Conservation (phyloP, 2,888 invertebrate species). For the Spodoptera exigua region DNA sequence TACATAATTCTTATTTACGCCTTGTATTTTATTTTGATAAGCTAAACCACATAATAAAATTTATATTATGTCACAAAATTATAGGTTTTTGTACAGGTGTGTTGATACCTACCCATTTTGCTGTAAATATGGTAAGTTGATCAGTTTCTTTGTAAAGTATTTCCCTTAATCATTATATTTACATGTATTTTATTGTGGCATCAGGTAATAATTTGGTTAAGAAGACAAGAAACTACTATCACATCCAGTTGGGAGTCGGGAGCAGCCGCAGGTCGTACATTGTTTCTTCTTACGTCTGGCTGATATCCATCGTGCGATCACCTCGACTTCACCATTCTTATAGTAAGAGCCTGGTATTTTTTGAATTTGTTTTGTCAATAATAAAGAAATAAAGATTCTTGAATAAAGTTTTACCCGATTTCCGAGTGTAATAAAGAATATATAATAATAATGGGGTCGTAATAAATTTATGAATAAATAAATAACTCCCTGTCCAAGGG, state of each 20-base stretch:
- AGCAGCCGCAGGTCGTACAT: conserved; percentile 29
- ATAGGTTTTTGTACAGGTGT: conserved; percentile 73
- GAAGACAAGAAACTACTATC: conserved; percentile 25
- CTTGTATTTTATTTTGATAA: conserved; percentile 82
- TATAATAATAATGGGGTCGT: conserved; percentile 59
- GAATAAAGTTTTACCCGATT: conserved; percentile 73
- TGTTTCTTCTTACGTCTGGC: conserved; percentile 27
- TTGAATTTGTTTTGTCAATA: conserved; percentile 85
- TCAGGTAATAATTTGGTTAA: conserved; percentile 75
- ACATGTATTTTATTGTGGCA: conserved; percentile 65
- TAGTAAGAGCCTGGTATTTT: conserved; percentile 88
- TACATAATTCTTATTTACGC: conserved; percentile 84
- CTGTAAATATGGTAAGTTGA: conserved; percentile 78
- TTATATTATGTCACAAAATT: conserved; percentile 78
- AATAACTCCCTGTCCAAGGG: conserved; percentile 64
- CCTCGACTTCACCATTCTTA: conserved; percentile 74
- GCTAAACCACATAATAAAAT: conserved; percentile 81
- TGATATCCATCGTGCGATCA: conserved; percentile 50
- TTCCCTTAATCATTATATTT: conserved; percentile 60
- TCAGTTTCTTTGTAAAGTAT: conserved; percentile 69
- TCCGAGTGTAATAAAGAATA: conserved; percentile 65
- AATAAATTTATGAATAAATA: conserved; percentile 57
- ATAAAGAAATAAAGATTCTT: conserved; percentile 73
- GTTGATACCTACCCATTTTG: conserved; percentile 60
- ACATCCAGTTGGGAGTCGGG: conserved; percentile 10